Base-by-base conservation (phyloP, 2,797 vertebrate species). In the Hippoglossus hippoglossus region DNA sequence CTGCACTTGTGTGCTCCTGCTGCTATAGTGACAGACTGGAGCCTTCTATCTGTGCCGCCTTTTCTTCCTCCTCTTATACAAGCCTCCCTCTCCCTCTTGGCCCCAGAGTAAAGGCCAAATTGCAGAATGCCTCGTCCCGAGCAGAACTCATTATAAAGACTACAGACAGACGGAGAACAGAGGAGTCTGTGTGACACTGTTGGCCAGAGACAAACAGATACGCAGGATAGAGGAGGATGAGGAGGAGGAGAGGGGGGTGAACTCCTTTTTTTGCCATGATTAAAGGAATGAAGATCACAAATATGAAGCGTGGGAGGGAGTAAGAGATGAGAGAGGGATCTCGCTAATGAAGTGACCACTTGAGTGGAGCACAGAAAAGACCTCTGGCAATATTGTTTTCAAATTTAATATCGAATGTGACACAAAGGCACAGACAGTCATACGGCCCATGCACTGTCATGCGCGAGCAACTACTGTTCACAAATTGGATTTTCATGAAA, bases 141-240 rank as follows among this genome's bases (percentile, higher is more conserved):
- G 73, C 82, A 85, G 71, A 80, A 80, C 85, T 90, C 88, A 89
- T 91, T 92, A 87, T 53, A 85, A 75, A 73, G 74, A 55, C 76
- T 46, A 62, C 67, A 80, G 75, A 82, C 66, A 63, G 73, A 75
- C 25, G 19, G 75, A 84, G 90, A 91, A 90, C 89, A 91, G 90
- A 87, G 62, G 71, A 81, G 81, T 63, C 86, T 88, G 84, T 90
- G 89, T 85, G 85, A 82, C 75, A 62, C 67, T 57, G 77, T 68
- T 70, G 81, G 83, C 67, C 67, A 19, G 71, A 80, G 73, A 87
- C 63, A 83, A 75, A 84, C 74, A 84, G 34, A 87, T 63, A 77
- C 2, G 57, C 34, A 70, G 73, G 63, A 63, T 63, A 64, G 75
- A 68, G 78, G 46, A 64, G 77, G 64, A 34, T 54, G 75, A 52